A percentile compares a stretch with the other conserved stretches of the same genome.
These are phyloP conservation scores for Lepidochitona cinerea DNA, from an alignment of 2,888 invertebrate species.

Conservation along the genomic window DNA sequence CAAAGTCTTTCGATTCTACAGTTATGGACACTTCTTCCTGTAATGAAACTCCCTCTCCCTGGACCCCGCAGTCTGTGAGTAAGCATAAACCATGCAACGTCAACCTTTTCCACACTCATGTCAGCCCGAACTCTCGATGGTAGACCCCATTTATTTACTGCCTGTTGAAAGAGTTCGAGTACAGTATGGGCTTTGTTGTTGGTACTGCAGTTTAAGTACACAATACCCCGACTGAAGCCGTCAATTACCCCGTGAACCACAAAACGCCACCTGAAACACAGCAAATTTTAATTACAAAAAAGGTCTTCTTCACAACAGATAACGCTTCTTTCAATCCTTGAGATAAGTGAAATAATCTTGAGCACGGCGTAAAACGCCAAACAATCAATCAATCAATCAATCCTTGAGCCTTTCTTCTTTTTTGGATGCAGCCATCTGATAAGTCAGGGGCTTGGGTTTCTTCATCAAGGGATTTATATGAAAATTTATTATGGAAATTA, in stretches of 20 bases:
- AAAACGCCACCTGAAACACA: slow-evolving; percentile 25
- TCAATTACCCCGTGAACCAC: slow-evolving; percentile 30
- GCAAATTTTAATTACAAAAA: too few relatives aligned
- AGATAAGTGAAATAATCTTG: too few relatives aligned
- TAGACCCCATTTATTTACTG: slow-evolving; percentile 18
- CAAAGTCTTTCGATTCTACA: slow-evolving; percentile 25
- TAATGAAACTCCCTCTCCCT: slow-evolving; percentile 18
- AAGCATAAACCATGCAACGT: slow-evolving; percentile 22
- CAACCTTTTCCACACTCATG: slow-evolving; percentile 22
- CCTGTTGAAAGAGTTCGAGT: slow-evolving; percentile 13
- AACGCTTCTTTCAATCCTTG: too few relatives aligned
- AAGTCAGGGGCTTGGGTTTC: too few relatives aligned
- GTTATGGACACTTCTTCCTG: slow-evolving; percentile 25
- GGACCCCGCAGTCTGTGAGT: slow-evolving; percentile 7
- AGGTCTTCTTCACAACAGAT: too few relatives aligned
- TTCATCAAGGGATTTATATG: too few relatives aligned
- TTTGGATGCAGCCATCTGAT: too few relatives aligned
- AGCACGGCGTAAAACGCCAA: too few relatives aligned
- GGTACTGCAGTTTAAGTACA: slow-evolving; percentile 11
- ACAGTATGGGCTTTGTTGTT: slow-evolving; percentile 23
- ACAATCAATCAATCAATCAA: too few relatives aligned
- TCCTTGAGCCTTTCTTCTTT: too few relatives aligned
- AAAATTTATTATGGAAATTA: too few relatives aligned
- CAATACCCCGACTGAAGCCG: slow-evolving; percentile 18
- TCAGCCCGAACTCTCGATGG: slow-evolving; percentile 24